A percentile compares a stretch with the other conserved stretches of the same genome.
phyloP scores from a whole-genome alignment of 2,888 invertebrate species.

The Drosophila lacicola region DNA sequence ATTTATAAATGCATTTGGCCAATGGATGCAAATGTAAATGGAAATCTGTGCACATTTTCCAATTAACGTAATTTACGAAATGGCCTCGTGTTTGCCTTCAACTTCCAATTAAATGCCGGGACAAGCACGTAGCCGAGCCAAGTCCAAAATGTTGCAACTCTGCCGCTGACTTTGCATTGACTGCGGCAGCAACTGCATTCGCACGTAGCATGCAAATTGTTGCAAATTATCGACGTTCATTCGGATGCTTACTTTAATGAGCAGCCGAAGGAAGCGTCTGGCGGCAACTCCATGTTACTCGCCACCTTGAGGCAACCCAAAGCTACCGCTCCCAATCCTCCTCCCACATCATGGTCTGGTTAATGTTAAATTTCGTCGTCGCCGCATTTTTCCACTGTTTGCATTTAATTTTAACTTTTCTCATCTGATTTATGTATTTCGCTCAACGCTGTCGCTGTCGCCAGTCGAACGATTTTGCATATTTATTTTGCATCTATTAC shows the following conservation, averaged over 20 bases:
- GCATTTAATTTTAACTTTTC: conserved; percentile 76
- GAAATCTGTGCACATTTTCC: conserved; percentile 65
- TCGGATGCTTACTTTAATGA: conserved; percentile 63
- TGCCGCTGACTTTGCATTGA: conserved; percentile 5
- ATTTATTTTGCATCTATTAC: conserved; percentile 77
- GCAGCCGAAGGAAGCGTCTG: conserved; percentile 30
- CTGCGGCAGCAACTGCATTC: conserved; percentile 33
- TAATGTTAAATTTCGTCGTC: conserved; percentile 57
- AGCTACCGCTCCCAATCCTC: neutral
- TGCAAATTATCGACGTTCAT: conserved; percentile 69
- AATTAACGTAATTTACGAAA: conserved; percentile 73
- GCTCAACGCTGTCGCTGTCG: conserved; percentile 25
- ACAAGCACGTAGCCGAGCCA: conserved; percentile 43
- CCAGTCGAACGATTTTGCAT: conserved; percentile 64
- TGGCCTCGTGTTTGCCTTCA: conserved; percentile 46
- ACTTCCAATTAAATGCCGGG: conserved; percentile 66
- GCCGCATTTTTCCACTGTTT: conserved; percentile 60
- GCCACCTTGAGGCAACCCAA: conserved; percentile 1
- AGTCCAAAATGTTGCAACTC: conserved; percentile 21
- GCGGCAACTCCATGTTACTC: conserved; percentile 1
- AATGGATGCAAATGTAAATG: conserved; percentile 28
- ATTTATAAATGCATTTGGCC: conserved; percentile 22
- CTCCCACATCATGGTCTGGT: neutral
- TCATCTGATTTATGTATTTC: conserved; percentile 76
- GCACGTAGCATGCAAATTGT: conserved; percentile 74